phyloP scores from a whole-genome alignment of 2,888 invertebrate species.

The Palloptera scutellata region DNA sequence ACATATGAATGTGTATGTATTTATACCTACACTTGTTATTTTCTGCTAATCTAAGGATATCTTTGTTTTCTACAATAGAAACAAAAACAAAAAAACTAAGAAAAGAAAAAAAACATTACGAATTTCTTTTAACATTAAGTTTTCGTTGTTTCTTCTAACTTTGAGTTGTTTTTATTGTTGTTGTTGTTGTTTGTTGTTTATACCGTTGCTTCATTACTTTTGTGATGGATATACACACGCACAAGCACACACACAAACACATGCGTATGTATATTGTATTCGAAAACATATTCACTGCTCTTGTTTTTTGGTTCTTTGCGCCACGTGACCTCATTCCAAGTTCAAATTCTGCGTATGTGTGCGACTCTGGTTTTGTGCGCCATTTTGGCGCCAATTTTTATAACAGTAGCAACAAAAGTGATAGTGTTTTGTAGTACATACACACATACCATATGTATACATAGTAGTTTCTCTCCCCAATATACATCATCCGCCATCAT shows the following conservation, averaged over 20 bases:
- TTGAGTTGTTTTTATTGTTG: background rate
- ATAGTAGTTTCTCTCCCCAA: background rate
- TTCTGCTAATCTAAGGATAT: conserved; percentile 16
- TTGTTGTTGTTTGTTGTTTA: too few relatives aligned
- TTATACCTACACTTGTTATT: background rate
- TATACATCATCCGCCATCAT: background rate
- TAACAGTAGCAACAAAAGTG: conserved; percentile 21
- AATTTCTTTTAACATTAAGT: background rate
- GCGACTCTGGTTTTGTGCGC: conserved; percentile 33
- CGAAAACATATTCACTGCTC: conserved; percentile 36
- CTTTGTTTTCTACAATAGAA: conserved; percentile 15
- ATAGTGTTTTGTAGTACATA: conserved; percentile 11
- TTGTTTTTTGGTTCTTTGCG: conserved; percentile 8
- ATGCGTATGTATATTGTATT: conserved; percentile 20
- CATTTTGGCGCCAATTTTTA: conserved; percentile 29
- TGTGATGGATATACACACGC: background rate
- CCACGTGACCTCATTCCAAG: conserved; percentile 37
- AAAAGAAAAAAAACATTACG: conserved; percentile 12
- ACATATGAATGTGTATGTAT: too few relatives aligned
- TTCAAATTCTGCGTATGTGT: conserved; percentile 22
- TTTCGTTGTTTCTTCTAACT: conserved; percentile 3
- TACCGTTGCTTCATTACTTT: too few relatives aligned
- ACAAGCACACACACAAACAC: conserved; percentile 15
- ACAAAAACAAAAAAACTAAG: conserved; percentile 21
- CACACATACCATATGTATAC: too few relatives aligned